These are phyloP conservation scores for Pantherophis alleghaniensis DNA, from an alignment of 2,797 vertebrate genomes.

Conservation along the genomic window DNA sequence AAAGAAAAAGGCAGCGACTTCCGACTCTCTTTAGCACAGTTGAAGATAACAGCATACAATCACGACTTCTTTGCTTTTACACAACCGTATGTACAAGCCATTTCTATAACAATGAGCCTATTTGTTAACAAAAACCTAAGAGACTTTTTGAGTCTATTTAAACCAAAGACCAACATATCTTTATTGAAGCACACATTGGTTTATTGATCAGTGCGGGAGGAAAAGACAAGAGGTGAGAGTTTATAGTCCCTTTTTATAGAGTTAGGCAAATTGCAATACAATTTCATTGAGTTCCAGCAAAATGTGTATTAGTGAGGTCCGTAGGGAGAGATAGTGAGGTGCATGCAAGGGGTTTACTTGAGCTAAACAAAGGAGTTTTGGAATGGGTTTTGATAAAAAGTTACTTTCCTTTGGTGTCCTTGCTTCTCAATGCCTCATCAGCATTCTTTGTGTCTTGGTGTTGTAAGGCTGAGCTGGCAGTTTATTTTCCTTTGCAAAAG, in stretches of 20 bases:
- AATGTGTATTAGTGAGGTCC: neutral
- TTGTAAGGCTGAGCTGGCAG: neutral
- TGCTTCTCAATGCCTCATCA: neutral
- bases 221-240: neutral
- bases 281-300: neutral
- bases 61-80: too few species aligned
- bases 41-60: too few species aligned
- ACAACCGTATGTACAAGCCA: neutral
- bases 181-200: neutral
- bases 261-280: neutral
- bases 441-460: neutral
- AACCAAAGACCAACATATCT: neutral
- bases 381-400: neutral
- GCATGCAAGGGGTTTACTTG: neutral
- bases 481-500: neutral
- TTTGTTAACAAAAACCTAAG: neutral
- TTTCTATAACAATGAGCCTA: too few species aligned
- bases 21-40: too few species aligned
- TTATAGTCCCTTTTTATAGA: neutral
- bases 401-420: neutral
- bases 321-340: neutral
- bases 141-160: neutral
- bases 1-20: too few species aligned
- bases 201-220: neutral
- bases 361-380: neutral